Evolutionary conservation across 2,797 vertebrate genomes (phyloP).

Genomic region (Sebastes variabilis): DNA sequence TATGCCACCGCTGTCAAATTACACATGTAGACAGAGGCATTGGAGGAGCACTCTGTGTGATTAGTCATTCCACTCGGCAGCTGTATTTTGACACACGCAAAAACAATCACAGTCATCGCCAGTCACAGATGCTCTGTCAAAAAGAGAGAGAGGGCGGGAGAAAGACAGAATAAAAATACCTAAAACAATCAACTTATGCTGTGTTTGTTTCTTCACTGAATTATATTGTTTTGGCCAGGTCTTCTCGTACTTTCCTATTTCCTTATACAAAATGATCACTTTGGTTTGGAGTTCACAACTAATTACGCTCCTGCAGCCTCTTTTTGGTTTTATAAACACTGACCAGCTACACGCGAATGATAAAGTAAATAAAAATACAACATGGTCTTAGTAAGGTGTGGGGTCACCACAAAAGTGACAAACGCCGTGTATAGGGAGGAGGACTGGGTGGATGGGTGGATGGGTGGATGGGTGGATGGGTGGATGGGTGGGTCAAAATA

Average conservation of each 20-base stretch:
- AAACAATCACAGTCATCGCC: conserved; percentile 71
- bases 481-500: too few relatives aligned
- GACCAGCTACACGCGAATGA: not conserved
- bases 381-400: not conserved
- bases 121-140: conserved; percentile 58
- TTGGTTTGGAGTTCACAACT: not conserved
- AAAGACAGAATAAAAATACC: not conserved
- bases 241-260: not conserved
- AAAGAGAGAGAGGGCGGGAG: conserved; percentile 7
- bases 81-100: conserved; percentile 83
- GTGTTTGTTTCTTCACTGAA: not conserved
- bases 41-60: conserved; percentile 74
- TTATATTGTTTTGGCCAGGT: not conserved
- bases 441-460: too few relatives aligned
- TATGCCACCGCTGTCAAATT: conserved; percentile 79
- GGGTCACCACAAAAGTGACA: not conserved
- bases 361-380: not conserved
- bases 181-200: not conserved
- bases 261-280: not conserved
- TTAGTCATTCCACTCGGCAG: conserved; percentile 81
- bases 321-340: not conserved
- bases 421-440: rapidly evolving
- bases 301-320: not conserved
- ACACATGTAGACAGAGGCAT: conserved; percentile 74
- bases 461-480: too few relatives aligned